Base-by-base conservation (phyloP, 1,140 invertebrate species). In the Teleopsis dalmanni region DNA sequence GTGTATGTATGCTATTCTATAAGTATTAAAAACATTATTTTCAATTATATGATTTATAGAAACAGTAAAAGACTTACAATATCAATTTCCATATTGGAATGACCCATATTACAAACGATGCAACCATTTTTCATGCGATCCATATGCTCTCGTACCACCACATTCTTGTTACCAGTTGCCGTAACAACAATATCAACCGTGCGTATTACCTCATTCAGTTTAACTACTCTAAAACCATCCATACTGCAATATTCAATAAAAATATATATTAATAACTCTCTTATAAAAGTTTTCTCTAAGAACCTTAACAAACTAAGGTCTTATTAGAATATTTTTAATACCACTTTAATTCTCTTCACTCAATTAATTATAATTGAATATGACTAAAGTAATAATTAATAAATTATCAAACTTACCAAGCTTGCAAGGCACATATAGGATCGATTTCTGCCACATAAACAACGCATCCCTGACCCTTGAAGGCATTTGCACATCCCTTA, bases 11-110 rank as follows among this genome's bases (percentile, higher is more conserved):
- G 66, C 91, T 91, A 72, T 91, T 90, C 87, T 89, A 70, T 58
- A 77, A 73, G 51, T 48, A 0, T 4, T 27, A 3, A 34, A 19
- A 27, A 18, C 7, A 29, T 3, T 33, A 16, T 11, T 2, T 3
- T n/a, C 18, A 29, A 31, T 33, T 22, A 7, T 4, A 34, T 21
- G 6, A 35, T 14, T 11, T 4, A 3, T 29, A 44, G 8, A 22
- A 7, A 3, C 14, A 22, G 9, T n/a, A 11, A 16, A 25, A 44
- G 55, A 80, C 84, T 73, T 77, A 90, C 88, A 57, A 97, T 90
- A 77, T 97, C 94, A 52, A 98, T 94, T 80, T 98, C 94, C 7
- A 91, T 96, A 72, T 95, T 95, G 36, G 91, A 95, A 73, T 97
- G 94, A 0, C 94, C 93, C 91, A 98, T 98, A 74, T 97, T 97